A percentile compares a stretch with the other conserved stretches of the same genome.
These are phyloP conservation scores for Pteronura brasiliensis DNA, from an alignment of 2,113 vertebrate species.

Conservation along the genomic window DNA sequence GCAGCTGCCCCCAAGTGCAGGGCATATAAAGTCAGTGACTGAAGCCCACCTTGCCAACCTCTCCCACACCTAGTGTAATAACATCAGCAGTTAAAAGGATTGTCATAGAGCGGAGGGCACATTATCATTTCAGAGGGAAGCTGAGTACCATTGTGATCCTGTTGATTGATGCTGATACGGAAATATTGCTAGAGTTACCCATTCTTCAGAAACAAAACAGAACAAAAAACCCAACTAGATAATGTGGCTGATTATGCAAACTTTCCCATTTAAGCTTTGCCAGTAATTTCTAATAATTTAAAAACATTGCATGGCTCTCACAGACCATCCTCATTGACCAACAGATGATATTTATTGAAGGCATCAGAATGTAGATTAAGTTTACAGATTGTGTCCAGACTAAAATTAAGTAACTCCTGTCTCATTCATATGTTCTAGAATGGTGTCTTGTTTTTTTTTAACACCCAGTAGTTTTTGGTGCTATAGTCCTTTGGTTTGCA, in stretches of 20 bases:
- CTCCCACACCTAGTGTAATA: neutral
- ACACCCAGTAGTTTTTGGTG: neutral
- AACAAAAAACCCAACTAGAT: neutral
- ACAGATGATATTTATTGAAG: neutral
- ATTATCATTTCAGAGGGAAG: neutral
- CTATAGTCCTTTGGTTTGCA: neutral
- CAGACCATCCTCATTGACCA: neutral
- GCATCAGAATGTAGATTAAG: neutral
- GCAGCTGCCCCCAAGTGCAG: neutral
- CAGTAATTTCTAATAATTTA: neutral
- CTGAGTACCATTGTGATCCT: neutral
- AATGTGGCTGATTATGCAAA: neutral
- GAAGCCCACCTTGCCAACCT: too few relatives aligned
- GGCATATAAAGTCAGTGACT: neutral
- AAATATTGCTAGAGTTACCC: neutral
- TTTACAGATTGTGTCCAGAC: neutral
- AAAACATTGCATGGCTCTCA: neutral
- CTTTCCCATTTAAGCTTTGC: neutral
- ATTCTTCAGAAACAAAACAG: neutral
- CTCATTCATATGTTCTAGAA: neutral
- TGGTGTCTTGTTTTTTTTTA: neutral
- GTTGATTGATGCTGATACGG: neutral
- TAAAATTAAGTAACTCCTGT: neutral
- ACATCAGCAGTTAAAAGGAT: neutral
- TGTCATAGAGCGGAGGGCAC: neutral